phyloP scores from a whole-genome alignment of 1,140 invertebrate genomes.

The Periplaneta americana region DNA sequence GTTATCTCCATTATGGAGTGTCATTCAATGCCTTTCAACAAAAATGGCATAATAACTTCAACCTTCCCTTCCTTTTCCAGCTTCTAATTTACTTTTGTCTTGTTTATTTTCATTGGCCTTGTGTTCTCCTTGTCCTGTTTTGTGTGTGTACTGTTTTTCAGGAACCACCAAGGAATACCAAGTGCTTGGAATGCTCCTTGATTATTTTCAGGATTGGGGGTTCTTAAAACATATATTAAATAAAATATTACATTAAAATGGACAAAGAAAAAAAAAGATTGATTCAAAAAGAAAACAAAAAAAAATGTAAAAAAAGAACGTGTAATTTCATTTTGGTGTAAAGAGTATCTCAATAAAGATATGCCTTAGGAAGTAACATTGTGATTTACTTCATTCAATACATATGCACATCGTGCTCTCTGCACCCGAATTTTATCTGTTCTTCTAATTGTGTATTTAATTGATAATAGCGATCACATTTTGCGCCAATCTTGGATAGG shows the following conservation, averaged over 20 bases:
- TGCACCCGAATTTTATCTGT: no score
- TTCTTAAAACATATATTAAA: not conserved
- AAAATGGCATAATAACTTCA: not conserved
- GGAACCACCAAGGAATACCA: not conserved
- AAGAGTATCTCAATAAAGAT: not conserved
- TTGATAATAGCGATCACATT: no score
- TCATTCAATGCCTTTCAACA: not conserved
- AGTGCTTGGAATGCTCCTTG: not conserved
- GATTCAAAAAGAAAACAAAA: not conserved
- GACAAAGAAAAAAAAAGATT: not conserved
- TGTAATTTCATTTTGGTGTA: not conserved
- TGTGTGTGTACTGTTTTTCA: not conserved
- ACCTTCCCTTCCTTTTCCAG: not conserved
- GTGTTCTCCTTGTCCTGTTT: not conserved
- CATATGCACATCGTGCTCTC: no score
- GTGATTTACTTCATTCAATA: no score
- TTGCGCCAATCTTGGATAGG: no score
- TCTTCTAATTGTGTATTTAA: no score
- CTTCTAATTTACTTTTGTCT: not conserved
- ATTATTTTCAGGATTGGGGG: not conserved
- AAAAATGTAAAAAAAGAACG: not conserved
- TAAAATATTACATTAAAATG: not conserved
- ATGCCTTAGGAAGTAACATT: not conserved
- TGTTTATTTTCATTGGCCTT: not conserved
- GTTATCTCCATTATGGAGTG: not conserved